Evolutionary conservation across 2,888 invertebrate species (phyloP), one percentile per base, ranked within the genome.

Genomic region (Temnothorax unifasciatus): DNA sequence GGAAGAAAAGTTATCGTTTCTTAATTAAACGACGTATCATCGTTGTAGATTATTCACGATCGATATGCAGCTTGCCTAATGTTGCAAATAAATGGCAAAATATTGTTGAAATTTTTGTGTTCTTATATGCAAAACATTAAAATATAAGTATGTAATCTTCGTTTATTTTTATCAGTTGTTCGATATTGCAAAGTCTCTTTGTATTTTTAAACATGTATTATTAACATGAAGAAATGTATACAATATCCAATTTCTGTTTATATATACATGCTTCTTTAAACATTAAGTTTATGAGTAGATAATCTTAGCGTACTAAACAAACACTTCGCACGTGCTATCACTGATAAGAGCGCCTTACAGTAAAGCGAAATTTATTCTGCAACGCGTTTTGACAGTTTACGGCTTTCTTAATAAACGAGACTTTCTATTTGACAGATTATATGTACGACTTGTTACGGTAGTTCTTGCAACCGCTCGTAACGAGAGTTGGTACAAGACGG

Each of bases 371-470:
- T 81, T 81, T 81, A 59, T 59, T 47, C 18, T 25, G 47, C 38
- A 18, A 47, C 44, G 13, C 34, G 9, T 57, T 73, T 73, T 57
- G 44, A 69, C 69, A 71, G 44, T 79, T 79, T 47, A 71, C 52
- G 34, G 2, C 11, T 6, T 57, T 44, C 29, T 34, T 76, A 25
- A n/a, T 38, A 29, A 15, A 73, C 38, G 34, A 59, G 18, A 25
- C 59, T 73, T 34, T 77, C 29, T 25, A 79, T 13, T 44, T 47
- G 34, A 34, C 52, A 47, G 34, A 81, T 81, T 59, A 44, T 59
- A 34, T 34, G 34, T 34, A 57, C n/a, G 21, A 47, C 18, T 73
- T 54, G 47, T 59, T 73, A 13, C 38, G 59, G 21, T 18, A n/a
- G 13, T 71, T 25, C 44, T 59, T 47, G 47, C 79, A 41, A 1